A percentile compares a stretch with the other conserved stretches of the same genome.
These are phyloP conservation scores for Agrotis exclamationis DNA, from an alignment of 2,888 invertebrate species.

Conservation along the genomic window DNA sequence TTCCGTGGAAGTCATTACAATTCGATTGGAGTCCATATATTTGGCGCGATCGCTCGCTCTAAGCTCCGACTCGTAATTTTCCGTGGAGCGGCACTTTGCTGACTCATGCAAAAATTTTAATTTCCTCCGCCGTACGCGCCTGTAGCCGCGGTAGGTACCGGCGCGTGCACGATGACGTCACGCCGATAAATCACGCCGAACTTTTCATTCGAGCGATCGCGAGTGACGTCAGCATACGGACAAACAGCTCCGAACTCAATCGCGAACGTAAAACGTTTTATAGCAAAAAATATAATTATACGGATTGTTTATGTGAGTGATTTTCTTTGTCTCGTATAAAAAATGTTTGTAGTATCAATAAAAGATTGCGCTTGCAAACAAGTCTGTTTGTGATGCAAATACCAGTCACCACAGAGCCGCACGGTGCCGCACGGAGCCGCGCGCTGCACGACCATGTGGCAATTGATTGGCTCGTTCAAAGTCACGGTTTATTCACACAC, in stretches of 20 bases:
- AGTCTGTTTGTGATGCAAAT: conserved; percentile 59
- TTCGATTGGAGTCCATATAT: conserved; percentile 48
- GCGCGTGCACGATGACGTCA: conserved; percentile 54
- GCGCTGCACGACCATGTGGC: conserved; percentile 21
- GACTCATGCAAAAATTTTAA: conserved; percentile 66
- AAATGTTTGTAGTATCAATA: conserved; percentile 56
- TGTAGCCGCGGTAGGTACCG: conserved; percentile 5
- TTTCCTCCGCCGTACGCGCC: conserved; percentile 53
- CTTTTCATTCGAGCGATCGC: conserved; percentile 57
- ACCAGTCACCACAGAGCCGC: conserved; percentile 20
- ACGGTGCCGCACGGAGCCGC: neutral
- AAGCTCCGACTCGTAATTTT: conserved; percentile 58
- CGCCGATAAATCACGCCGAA: conserved; percentile 57
- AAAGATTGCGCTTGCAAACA: conserved; percentile 55
- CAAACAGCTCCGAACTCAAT: conserved; percentile 41
- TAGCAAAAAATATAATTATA: conserved; percentile 52
- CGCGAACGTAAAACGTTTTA: conserved; percentile 53
- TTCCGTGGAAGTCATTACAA: conserved; percentile 54
- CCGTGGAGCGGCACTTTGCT: conserved; percentile 43
- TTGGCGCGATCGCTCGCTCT: conserved; percentile 40
- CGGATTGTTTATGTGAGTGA: conserved; percentile 59
- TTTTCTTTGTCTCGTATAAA: conserved; percentile 51
- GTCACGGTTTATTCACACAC: conserved; percentile 27
- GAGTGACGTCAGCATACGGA: conserved; percentile 53
- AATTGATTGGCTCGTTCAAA: conserved; percentile 46